phyloP scores from a whole-genome alignment of 2,113 vertebrate species.

The Microcebus jonahi region DNA sequence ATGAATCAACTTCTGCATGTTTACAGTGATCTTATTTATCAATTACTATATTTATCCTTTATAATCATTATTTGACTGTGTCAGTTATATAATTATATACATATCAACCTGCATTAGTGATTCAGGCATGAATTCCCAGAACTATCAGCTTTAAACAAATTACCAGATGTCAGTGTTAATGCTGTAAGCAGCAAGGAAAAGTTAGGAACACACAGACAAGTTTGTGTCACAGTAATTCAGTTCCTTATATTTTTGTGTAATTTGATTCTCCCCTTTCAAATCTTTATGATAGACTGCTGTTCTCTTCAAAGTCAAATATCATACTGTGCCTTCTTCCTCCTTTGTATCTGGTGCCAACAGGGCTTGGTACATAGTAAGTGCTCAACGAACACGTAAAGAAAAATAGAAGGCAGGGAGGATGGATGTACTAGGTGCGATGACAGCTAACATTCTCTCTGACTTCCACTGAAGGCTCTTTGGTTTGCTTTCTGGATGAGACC shows the following conservation, averaged over 20 bases:
- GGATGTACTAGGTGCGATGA: accelerated
- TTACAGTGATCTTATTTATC: constrained; percentile 5
- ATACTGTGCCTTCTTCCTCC: neutral
- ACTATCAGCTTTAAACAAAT: neutral
- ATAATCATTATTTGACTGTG: constrained; percentile 1
- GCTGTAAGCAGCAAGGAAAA: neutral
- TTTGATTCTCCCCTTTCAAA: neutral
- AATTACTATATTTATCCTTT: constrained; percentile 1
- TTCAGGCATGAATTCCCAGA: constrained; percentile 52
- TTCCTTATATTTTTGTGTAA: neutral
- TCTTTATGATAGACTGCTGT: neutral
- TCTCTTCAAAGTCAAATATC: neutral
- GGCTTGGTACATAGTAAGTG: neutral
- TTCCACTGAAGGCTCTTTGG: neutral
- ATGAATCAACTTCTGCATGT: neutral
- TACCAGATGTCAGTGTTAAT: neutral
- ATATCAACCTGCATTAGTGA: constrained; percentile 54
- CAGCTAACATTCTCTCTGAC: neutral
- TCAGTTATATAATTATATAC: constrained; percentile 6
- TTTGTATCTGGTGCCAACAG: neutral
- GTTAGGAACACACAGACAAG: neutral
- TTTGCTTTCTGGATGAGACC: neutral
- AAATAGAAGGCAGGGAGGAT: neutral
- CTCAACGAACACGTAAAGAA: neutral
- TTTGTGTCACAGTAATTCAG: neutral